Conservation (phyloP, 1,140 invertebrate species). For the Piezodorus guildinii region DNA sequence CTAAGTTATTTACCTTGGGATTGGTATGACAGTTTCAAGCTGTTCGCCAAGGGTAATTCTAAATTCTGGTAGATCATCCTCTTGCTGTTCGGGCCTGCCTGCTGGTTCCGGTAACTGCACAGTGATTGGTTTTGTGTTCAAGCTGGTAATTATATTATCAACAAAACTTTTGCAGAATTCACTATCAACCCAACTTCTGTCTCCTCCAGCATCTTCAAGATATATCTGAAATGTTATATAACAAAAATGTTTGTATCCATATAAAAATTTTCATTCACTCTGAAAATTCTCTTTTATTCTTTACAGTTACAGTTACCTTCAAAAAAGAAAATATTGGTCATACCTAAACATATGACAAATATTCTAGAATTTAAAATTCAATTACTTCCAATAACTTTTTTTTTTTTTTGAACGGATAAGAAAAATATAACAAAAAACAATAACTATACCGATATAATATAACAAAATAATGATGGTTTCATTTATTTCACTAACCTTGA, state of each 20-base stretch:
- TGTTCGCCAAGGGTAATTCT: neutral
- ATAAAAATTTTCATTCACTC: too few relatives aligned
- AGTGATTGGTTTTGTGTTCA: conserved; percentile 69
- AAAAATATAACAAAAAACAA: too few relatives aligned
- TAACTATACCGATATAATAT: too few relatives aligned
- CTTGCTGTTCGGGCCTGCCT: conserved; percentile 24
- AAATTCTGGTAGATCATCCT: conserved; percentile 19
- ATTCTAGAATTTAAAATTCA: too few relatives aligned
- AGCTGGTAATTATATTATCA: conserved; percentile 82
- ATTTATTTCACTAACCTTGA: conserved; percentile 43
- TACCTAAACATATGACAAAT: too few relatives aligned
- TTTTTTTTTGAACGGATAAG: too few relatives aligned
- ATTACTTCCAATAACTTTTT: too few relatives aligned
- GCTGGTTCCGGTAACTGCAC: conserved; percentile 35
- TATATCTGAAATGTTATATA: conserved; percentile 51
- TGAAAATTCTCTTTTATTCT: too few relatives aligned
- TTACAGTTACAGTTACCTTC: too few relatives aligned
- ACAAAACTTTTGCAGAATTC: conserved; percentile 83
- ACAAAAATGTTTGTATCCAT: conserved; percentile 5
- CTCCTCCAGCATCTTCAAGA: conserved; percentile 86
- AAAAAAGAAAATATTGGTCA: too few relatives aligned
- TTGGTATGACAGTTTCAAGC: conserved; percentile 1
- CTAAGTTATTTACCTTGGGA: neutral
- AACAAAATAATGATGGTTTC: too few relatives aligned
- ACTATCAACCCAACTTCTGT: conserved; percentile 85